A percentile compares a stretch with the other conserved stretches of the same genome.
These are phyloP conservation scores for Achroia grisella DNA, from an alignment of 1,140 invertebrate species.

Conservation along the genomic window DNA sequence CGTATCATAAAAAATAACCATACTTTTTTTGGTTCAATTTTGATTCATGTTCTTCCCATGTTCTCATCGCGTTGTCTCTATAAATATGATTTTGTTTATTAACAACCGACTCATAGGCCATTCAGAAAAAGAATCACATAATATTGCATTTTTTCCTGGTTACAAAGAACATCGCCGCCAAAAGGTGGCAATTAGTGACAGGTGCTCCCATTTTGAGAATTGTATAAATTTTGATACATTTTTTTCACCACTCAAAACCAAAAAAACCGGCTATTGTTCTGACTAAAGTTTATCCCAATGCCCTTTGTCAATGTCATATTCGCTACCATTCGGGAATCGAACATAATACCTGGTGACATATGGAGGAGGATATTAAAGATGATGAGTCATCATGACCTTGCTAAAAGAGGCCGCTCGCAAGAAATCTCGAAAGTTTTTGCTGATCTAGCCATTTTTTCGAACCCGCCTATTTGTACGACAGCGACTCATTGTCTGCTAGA, in stretches of 20 bases:
- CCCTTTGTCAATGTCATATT: conserved; percentile 63
- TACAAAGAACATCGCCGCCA: conserved; percentile 56
- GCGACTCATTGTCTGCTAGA: conserved; percentile 49
- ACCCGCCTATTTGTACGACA: conserved; percentile 23
- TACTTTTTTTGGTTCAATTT: no score
- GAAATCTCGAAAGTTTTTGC: conserved; percentile 28
- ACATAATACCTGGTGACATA: conserved; percentile 59
- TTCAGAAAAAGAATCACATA: conserved; percentile 25
- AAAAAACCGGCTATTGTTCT: conserved; percentile 45
- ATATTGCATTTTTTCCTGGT: conserved; percentile 40
- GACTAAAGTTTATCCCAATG: conserved; percentile 46
- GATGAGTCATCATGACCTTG: conserved; percentile 53
- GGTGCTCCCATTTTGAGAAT: conserved; percentile 50
- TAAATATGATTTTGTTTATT: neutral
- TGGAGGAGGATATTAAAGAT: conserved; percentile 34
- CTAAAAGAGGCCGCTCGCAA: conserved; percentile 29
- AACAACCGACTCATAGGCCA: conserved; percentile 1
- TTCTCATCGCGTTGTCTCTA: no score
- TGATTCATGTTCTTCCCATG: no score
- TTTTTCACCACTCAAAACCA: conserved; percentile 31
- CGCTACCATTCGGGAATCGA: conserved; percentile 54
- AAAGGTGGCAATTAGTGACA: conserved; percentile 71
- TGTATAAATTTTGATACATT: conserved; percentile 57
- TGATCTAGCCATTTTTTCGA: conserved; percentile 35
- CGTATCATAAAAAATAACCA: no score